Evolutionary conservation across 2,888 invertebrate species (phyloP), one percentile per base, ranked within the genome.

Genomic region (Ligdia adustata): DNA sequence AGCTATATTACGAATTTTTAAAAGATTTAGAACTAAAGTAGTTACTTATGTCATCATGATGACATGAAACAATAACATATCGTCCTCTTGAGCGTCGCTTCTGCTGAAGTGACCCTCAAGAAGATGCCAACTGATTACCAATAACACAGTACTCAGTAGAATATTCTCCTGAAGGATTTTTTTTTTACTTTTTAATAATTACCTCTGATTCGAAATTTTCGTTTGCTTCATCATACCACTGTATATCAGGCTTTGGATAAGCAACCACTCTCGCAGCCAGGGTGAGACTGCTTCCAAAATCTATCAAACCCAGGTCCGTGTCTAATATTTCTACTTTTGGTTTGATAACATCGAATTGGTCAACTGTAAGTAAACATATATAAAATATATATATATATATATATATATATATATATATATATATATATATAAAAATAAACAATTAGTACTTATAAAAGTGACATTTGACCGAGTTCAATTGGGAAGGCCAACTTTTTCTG

Each of bases 201-300:
- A 55, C 52, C 37, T 72, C 72, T 12, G 67, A 54, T 1, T 57
- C 18, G 1, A 62, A 4, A 4, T 29, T 50, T 2, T 63, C 71
- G 1, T 45, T 22, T 1, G 13, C 27, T 0, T 64, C 60, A 18
- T 78, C 69, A 49, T 73, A 66, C 86, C 85, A 88, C 43, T 58
- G 63, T 11, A 86, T 75, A 1, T 43, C 60, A 1, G 87, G 83
- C 34, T 60, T 64, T 0, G 85, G 84, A 27, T 72, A 73, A 1
- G 72, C 79, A 1, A 45, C 58, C 0, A 84, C 74, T 66, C 75
- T 84, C 40, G 85, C 84, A 1, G 72, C 77, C 0, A 78, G 9
- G 1, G 66, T 78, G 3, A 69, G 45, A n/a, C 62, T 70, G 4
- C 52, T 47, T 1, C 64, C 74, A 38, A 64, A 86, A 1, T 82